A percentile compares a stretch with the other conserved stretches of the same genome.
Conservation (phyloP, 2,797 vertebrate genomes). For the Sorex maritimensis region DNA sequence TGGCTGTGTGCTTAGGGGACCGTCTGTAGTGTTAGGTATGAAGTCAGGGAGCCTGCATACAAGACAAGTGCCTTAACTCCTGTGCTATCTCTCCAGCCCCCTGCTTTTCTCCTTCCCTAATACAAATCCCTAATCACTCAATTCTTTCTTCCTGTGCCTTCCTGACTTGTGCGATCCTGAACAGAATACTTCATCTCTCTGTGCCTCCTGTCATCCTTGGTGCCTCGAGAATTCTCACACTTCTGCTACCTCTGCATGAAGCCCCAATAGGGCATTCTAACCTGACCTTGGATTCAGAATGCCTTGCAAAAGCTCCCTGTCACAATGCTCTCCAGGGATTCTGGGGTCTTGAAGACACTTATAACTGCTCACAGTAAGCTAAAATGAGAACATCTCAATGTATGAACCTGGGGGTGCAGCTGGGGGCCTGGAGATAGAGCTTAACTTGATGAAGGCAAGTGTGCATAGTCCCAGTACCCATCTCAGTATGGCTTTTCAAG, state of each 20-base stretch:
- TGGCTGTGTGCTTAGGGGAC: no score
- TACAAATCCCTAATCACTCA: slow-evolving; percentile 23
- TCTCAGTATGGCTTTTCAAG: neutral
- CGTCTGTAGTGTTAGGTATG: neutral
- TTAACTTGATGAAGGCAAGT: neutral
- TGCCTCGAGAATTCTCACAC: no score
- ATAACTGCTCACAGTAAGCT: slow-evolving; percentile 13
- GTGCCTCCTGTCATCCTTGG: neutral
- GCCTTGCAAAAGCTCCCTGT: neutral
- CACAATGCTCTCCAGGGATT: neutral
- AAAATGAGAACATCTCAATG: neutral
- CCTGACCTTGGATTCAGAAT: neutral
- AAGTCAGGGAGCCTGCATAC: neutral
- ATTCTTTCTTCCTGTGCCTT: neutral
- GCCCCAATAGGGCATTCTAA: neutral
- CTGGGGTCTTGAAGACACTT: neutral
- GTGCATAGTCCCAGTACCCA: neutral
- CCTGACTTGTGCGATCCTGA: slow-evolving; percentile 51
- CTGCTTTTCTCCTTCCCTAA: slow-evolving; percentile 11
- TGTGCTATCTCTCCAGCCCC: no score
- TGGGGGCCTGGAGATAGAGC: neutral
- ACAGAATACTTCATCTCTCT: neutral
- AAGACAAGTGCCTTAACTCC: no score
- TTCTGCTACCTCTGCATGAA: neutral
- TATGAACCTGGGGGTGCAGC: neutral